These are phyloP conservation scores for Scyliorhinus canicula DNA, from an alignment of 2,797 vertebrate genomes.

Conservation along the genomic window DNA sequence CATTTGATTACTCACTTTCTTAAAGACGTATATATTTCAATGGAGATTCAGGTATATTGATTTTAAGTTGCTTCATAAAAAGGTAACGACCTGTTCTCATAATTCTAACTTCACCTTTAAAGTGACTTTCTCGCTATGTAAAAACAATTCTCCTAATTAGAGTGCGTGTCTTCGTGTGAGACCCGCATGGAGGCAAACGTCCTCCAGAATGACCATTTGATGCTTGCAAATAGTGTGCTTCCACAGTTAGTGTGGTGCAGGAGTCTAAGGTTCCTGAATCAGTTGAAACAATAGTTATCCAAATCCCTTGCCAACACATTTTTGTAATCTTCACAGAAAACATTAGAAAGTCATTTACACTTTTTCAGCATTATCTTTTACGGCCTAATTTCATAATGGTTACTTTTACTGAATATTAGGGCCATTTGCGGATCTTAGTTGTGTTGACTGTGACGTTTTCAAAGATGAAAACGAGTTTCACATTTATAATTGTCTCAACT, in stretches of 20 bases:
- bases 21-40: not conserved
- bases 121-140: slow-evolving; percentile 46
- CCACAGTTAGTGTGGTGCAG: slow-evolving; percentile 53
- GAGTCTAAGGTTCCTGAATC: slow-evolving; percentile 42
- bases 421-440: not conserved
- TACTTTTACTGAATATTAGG: not conserved
- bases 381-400: not conserved
- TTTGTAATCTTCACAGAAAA: not conserved
- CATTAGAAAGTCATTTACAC: not conserved
- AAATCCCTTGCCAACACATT: not conserved
- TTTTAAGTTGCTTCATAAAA: slow-evolving; percentile 48
- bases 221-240: slow-evolving; percentile 49
- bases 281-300: not conserved
- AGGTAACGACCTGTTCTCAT: slow-evolving; percentile 29
- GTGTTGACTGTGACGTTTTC: not conserved
- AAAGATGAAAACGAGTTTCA: not conserved
- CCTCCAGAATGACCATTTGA: slow-evolving; percentile 58
- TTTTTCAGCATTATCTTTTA: not conserved
- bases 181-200: slow-evolving; percentile 55
- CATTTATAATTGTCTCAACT: not conserved
- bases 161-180: slow-evolving; percentile 51
- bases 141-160: slow-evolving; percentile 59
- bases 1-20: slow-evolving; percentile 54
- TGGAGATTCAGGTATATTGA: not conserved
- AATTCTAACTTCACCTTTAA: not conserved